Conservation (phyloP, 2,797 vertebrate species). For the Rhynchonycteris naso region DNA sequence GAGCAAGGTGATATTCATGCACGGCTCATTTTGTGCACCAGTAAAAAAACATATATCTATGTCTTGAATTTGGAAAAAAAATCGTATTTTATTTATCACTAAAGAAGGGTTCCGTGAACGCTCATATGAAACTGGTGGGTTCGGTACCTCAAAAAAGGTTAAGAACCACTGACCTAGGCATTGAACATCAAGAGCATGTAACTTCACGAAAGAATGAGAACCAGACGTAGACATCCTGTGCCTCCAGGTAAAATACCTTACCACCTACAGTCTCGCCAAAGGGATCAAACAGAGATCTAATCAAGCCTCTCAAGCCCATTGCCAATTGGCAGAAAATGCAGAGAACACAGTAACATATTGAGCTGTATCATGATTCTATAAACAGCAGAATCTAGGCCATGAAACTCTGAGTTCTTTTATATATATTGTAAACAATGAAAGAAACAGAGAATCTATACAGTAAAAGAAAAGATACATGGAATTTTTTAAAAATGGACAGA, state of each 20-base stretch:
- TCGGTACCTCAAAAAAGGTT: too few relatives aligned
- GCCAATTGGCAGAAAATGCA: not conserved
- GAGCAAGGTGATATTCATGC: too few relatives aligned
- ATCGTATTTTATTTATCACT: too few relatives aligned
- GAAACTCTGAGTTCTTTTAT: not conserved
- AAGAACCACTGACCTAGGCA: not conserved
- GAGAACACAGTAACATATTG: not conserved
- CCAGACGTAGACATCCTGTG: not conserved
- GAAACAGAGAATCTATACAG: not conserved
- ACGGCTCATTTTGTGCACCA: too few relatives aligned
- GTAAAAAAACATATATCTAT: too few relatives aligned
- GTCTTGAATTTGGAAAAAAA: too few relatives aligned
- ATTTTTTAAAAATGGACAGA: not conserved
- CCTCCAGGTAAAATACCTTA: not conserved
- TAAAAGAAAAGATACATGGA: not conserved
- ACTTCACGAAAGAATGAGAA: conserved; percentile 7
- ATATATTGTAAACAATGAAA: not conserved
- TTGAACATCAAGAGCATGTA: not conserved
- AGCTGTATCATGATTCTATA: not conserved
- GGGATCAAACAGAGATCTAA: not conserved
- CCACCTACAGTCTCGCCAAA: not conserved
- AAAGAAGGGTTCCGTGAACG: too few relatives aligned
- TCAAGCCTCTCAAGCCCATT: not conserved
- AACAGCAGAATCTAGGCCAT: not conserved
- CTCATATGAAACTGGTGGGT: too few relatives aligned